Evolutionary conservation across 1,140 invertebrate species (phyloP).

Genomic region (Thalassaphorura encarpata): DNA sequence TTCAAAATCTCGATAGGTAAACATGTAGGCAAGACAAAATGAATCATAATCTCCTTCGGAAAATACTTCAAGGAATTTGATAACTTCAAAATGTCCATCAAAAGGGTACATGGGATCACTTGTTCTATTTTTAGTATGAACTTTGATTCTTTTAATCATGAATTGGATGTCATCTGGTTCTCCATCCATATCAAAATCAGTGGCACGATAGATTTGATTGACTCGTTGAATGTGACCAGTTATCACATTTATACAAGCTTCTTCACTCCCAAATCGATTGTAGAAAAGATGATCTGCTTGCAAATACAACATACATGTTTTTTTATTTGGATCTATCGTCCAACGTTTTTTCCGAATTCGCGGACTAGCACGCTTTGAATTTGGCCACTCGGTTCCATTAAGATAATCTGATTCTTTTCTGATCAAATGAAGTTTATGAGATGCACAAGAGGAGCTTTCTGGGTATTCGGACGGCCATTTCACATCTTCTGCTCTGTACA

Average conservation of each 20-base stretch:
- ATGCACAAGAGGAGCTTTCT: constrained; percentile 23
- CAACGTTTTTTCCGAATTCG: constrained; percentile 12
- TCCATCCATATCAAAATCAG: constrained; percentile 88
- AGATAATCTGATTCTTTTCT: constrained; percentile 16
- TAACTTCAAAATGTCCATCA: constrained; percentile 84
- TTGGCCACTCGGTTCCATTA: background rate
- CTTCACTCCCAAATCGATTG: constrained; percentile 80
- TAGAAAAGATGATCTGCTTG: constrained; percentile 93
- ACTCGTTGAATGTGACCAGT: constrained; percentile 87
- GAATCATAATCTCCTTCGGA: constrained; percentile 96
- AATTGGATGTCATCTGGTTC: constrained; percentile 86
- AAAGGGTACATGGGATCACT: constrained; percentile 77
- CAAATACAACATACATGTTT: constrained; percentile 77
- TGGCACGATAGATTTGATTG: constrained; percentile 81
- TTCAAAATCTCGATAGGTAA: constrained; percentile 97
- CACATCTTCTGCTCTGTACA: constrained; percentile 25
- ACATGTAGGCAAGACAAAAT: constrained; percentile 98
- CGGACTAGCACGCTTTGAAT: background rate
- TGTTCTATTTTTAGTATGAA: constrained; percentile 71
- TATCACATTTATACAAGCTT: constrained; percentile 90
- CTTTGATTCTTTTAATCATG: constrained; percentile 92
- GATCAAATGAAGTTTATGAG: constrained; percentile 32
- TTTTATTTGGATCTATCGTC: constrained; percentile 33
- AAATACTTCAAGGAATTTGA: constrained; percentile 86
- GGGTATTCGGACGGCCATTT: constrained; percentile 3